A percentile compares a stretch with the other conserved stretches of the same genome.
These are phyloP conservation scores for Caenorhabditis sinica DNA, from an alignment of 2,888 invertebrate species.

Conservation along the genomic window DNA sequence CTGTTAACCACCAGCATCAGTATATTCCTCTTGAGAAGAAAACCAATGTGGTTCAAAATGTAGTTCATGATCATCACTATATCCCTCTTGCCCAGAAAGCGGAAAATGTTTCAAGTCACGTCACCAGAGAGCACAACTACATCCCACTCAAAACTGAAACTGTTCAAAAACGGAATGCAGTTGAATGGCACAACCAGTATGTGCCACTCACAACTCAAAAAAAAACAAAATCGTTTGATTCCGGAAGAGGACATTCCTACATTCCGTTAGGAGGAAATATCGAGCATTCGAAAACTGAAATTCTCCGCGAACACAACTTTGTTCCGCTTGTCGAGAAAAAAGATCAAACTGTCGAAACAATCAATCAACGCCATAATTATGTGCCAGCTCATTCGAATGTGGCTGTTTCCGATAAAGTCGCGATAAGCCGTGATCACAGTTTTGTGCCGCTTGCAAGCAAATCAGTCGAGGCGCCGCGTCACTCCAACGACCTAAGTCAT, in stretches of 20 bases:
- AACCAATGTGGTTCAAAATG: constrained; percentile 25
- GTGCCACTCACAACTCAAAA: constrained; percentile 25
- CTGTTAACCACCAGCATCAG: constrained; percentile 18
- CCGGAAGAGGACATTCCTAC: constrained; percentile 48
- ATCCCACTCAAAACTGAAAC: constrained; percentile 36
- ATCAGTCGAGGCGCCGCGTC: constrained; percentile 52
- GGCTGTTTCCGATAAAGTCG: constrained; percentile 40
- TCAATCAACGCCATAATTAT: constrained; percentile 59
- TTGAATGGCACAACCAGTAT: constrained; percentile 42
- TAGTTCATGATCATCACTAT: constrained; percentile 53
- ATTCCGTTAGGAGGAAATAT: constrained; percentile 44
- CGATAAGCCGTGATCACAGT: constrained; percentile 59
- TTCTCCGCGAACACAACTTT: constrained; percentile 48
- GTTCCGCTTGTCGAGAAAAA: constrained; percentile 53
- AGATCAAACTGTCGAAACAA: constrained; percentile 13
- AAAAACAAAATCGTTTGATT: constrained; percentile 27
- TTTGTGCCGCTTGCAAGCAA: constrained; percentile 61
- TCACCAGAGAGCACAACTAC: constrained; percentile 30
- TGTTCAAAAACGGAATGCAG: background rate
- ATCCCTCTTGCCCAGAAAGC: constrained; percentile 47
- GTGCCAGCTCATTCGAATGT: constrained; percentile 57
- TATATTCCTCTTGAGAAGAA: constrained; percentile 47
- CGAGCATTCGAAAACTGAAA: constrained; percentile 23
- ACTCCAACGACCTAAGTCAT: constrained; percentile 58
- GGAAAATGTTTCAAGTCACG: background rate